Percentiles rank a stretch among this genome's conserved stretches.
phyloP scores from a whole-genome alignment of 2,113 vertebrate genomes.

The Ailurus styani region DNA sequence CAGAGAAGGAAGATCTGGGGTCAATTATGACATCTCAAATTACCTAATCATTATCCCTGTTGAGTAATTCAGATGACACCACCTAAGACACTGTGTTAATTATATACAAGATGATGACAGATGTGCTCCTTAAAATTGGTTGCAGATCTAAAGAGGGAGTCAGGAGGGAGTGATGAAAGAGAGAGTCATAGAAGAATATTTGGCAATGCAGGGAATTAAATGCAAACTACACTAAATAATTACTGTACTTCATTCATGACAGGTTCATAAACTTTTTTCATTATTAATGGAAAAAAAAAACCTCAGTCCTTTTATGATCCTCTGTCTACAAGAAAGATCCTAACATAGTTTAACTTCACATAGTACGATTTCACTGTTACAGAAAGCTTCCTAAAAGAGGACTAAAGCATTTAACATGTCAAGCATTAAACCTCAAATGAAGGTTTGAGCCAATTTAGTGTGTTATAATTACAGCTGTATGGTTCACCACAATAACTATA shows the following conservation, averaged over 20 bases:
- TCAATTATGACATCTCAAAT: constrained; percentile 42
- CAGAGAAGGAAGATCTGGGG: constrained; percentile 14
- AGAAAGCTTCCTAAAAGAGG: background rate
- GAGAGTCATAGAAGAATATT: background rate
- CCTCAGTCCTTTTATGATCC: background rate
- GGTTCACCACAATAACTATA: constrained; percentile 2
- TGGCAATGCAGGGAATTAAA: background rate
- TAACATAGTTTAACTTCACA: background rate
- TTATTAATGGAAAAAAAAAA: background rate
- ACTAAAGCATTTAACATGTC: background rate
- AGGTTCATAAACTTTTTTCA: constrained; percentile 3
- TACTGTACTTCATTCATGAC: background rate
- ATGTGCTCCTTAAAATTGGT: constrained; percentile 1
- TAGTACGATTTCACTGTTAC: background rate
- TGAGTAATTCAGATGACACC: constrained; percentile 31
- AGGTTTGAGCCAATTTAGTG: background rate
- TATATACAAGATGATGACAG: constrained; percentile 34
- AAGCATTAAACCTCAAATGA: constrained; percentile 33
- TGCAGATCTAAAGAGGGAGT: constrained; percentile 9
- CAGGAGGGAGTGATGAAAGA: background rate
- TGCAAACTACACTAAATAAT: constrained; percentile 3
- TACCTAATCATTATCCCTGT: background rate
- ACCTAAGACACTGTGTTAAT: constrained; percentile 34
- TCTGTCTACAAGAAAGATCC: background rate
- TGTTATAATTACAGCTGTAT: background rate